Evolutionary conservation across 2,797 vertebrate genomes (phyloP).

Genomic region (Enteromius radiatus): DNA sequence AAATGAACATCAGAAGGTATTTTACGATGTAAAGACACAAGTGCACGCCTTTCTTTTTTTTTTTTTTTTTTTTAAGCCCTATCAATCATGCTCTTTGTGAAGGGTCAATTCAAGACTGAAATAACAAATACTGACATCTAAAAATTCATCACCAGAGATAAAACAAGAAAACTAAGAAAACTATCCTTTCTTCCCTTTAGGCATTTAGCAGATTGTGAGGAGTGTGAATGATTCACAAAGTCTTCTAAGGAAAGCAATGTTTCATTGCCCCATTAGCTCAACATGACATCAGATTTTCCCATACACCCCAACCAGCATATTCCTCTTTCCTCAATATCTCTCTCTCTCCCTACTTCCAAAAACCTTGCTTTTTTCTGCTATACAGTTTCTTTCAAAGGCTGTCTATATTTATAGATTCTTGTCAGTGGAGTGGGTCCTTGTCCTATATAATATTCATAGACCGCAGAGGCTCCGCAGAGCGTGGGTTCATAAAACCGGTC

Average conservation of each 20-base stretch:
- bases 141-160: neutral
- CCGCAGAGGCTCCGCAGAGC: slow-evolving; percentile 44
- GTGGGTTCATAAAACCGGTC: slow-evolving; percentile 58
- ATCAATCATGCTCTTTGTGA: neutral
- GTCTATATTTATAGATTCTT: slow-evolving; percentile 57
- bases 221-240: slow-evolving; percentile 43
- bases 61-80: too few species aligned
- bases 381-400: slow-evolving; percentile 10
- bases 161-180: neutral
- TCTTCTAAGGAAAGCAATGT: slow-evolving; percentile 47
- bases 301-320: slow-evolving; percentile 15
- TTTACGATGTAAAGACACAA: too few species aligned
- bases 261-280: slow-evolving; percentile 38
- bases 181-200: neutral
- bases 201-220: slow-evolving; percentile 12
- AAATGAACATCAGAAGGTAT: neutral
- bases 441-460: slow-evolving; percentile 65
- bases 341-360: neutral
- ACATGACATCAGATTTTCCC: slow-evolving; percentile 24
- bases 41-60: too few species aligned
- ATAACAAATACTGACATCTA: neutral
- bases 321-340: neutral
- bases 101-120: neutral
- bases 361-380: neutral
- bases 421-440: slow-evolving; percentile 27